A percentile compares a stretch with the other conserved stretches of the same genome.
These are phyloP conservation scores for Tangara arthus DNA, from an alignment of 2,797 vertebrate species.

Conservation along the genomic window DNA sequence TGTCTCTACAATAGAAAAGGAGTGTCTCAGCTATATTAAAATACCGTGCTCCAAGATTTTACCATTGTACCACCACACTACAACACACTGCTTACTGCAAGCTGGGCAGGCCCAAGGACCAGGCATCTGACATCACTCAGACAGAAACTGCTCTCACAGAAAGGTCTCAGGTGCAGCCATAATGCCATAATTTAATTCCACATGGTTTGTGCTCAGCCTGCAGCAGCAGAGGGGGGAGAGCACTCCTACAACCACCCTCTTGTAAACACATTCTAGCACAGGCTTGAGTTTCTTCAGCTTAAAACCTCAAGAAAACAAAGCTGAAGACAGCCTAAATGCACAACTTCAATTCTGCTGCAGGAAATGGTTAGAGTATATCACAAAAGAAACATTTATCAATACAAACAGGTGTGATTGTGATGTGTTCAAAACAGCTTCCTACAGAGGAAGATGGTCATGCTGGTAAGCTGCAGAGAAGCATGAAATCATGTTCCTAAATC, in stretches of 20 bases:
- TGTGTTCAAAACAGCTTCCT: background rate
- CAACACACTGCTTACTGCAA: background rate
- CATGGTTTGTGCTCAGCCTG: background rate
- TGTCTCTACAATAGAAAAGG: background rate
- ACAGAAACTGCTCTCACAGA: background rate
- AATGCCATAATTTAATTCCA: background rate
- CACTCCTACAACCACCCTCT: background rate
- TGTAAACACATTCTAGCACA: background rate
- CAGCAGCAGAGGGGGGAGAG: background rate
- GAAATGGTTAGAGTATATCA: background rate
- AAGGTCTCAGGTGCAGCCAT: background rate
- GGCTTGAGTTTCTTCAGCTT: background rate
- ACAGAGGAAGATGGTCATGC: background rate
- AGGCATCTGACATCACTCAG: background rate
- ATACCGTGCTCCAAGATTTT: background rate
- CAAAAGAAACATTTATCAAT: background rate
- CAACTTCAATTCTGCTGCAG: background rate
- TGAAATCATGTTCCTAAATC: background rate
- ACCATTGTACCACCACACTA: background rate
- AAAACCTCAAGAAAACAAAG: background rate
- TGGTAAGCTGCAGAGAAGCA: background rate
- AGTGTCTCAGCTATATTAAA: background rate
- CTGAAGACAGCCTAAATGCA: background rate
- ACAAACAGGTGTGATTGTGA: background rate
- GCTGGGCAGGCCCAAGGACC: background rate